phyloP scores from a whole-genome alignment of 2,888 invertebrate species.

The Frankliniella intonsa region DNA sequence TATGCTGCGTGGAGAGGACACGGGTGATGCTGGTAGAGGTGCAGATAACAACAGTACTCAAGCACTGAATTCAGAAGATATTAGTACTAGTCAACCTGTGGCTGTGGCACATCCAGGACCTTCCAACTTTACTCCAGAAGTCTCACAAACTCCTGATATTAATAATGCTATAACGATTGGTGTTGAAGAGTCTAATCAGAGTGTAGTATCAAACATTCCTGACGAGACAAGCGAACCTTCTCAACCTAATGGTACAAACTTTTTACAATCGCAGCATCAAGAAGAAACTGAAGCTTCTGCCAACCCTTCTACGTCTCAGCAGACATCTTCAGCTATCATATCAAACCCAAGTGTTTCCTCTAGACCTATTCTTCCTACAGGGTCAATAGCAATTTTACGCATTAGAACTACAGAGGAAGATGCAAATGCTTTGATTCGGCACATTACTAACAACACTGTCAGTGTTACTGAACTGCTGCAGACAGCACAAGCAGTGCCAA shows the following conservation, averaged over 20 bases:
- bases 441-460: not conserved
- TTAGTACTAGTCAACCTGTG: not conserved
- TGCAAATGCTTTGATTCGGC: not conserved
- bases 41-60: not conserved
- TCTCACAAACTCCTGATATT: not conserved
- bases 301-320: too few species aligned
- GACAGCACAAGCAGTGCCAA: not conserved
- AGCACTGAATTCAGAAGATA: not conserved
- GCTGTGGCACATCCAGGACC: not conserved
- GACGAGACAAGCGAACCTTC: not conserved
- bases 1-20: not conserved
- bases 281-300: too few species aligned
- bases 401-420: slow-evolving; percentile 7
- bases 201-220: not conserved
- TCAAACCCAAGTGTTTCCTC: too few species aligned
- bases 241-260: too few species aligned
- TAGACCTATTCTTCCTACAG: not conserved
- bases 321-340: too few species aligned
- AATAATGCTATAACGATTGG: not conserved
- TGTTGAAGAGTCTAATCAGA: not conserved
- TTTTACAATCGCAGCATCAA: too few species aligned
- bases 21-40: not conserved
- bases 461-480: not conserved
- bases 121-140: not conserved
- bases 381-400: not conserved